Evolutionary conservation across 2,797 vertebrate species (phyloP), one percentile per base, ranked within the genome.

Genomic region (Sebastes minor): DNA sequence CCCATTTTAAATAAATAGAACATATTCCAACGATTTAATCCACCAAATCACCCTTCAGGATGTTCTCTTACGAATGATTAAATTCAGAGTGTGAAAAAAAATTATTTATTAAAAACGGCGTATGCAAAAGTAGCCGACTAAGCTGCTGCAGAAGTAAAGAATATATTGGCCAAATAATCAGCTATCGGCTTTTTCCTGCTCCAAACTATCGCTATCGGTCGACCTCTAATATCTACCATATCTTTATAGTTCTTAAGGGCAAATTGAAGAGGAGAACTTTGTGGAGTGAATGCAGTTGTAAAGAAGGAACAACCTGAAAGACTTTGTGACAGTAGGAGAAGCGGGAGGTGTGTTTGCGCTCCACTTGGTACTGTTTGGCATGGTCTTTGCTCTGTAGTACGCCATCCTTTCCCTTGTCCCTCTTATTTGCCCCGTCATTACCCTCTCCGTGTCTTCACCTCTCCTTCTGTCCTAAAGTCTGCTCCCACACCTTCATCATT

Each of bases 381-480:
- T 77, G 76, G 61, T 83, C 73, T 90, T 71, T 61, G 72, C 71
- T 88, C 83, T 71, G 65, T 74, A 84, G 82, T 81, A 76, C 22
- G 13, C 81, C 82, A 64, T 77, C 78, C 59, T 81, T 81, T 74
- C 30, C 80, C 69, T 32, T 74, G 70, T 74, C 70, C 56, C 42
- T 61, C 25, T 60, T 55, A 46, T 68, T 46, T 46, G 16, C 69
- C 60, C 55, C 16, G 1, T 70, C n/a, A 16, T 74, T 59, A 16
- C 22, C 76, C 57, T 78, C 55, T 72, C 56, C 3, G 33, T 35
- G 22, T 72, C 74, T 64, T 71, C 61, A 68, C 73, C 23, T 76
- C 83, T 88, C 83, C 84, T 81, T 59, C 82, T 89, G 78, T 85
- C 82, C 68, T 79, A 53, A 86, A 81, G 88, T 89, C 88, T 75